A percentile compares a stretch with the other conserved stretches of the same genome.
Conservation (phyloP, 2,888 invertebrate genomes). For the Hirtodrosophila duncani region DNA sequence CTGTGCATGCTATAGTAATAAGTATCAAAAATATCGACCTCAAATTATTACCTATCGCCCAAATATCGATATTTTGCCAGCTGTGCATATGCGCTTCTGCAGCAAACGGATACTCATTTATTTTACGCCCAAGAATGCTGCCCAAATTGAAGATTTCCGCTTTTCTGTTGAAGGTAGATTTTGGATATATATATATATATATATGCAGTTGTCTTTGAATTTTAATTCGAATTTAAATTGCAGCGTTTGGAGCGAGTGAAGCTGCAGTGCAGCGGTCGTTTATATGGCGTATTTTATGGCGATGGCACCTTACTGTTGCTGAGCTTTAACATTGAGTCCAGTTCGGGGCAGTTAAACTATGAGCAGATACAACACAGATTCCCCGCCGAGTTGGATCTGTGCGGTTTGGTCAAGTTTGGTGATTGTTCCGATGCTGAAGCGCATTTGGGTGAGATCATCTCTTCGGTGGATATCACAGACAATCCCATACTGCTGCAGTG, state of each 20-base stretch:
- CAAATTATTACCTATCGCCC: constrained; percentile 36
- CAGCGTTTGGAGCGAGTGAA: constrained; percentile 84
- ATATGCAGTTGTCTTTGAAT: too few relatives aligned
- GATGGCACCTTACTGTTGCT: constrained; percentile 85
- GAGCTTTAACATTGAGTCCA: constrained; percentile 83
- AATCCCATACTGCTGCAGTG: constrained; percentile 85
- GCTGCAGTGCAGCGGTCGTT: constrained; percentile 83
- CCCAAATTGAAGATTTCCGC: constrained; percentile 86
- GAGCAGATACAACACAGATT: constrained; percentile 81
- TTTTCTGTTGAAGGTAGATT: constrained; percentile 84
- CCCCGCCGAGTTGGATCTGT: constrained; percentile 87
- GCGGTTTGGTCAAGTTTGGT: constrained; percentile 85
- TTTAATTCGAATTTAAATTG: constrained; percentile 5
- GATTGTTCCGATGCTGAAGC: constrained; percentile 82
- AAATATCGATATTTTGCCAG: constrained; percentile 50
- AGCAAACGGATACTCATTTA: constrained; percentile 1
- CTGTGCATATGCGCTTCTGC: constrained; percentile 51
- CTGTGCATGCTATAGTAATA: too few relatives aligned
- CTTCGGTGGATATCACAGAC: constrained; percentile 88
- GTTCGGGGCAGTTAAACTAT: constrained; percentile 79
- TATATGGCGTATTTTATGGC: constrained; percentile 87
- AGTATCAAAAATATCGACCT: too few relatives aligned
- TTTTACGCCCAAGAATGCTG: constrained; percentile 80
- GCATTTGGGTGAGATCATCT: constrained; percentile 82
- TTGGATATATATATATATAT: not conserved